These are phyloP conservation scores for Drosophila aff. DNA, from an alignment of 1,140 invertebrate species.

Conservation along the genomic window DNA sequence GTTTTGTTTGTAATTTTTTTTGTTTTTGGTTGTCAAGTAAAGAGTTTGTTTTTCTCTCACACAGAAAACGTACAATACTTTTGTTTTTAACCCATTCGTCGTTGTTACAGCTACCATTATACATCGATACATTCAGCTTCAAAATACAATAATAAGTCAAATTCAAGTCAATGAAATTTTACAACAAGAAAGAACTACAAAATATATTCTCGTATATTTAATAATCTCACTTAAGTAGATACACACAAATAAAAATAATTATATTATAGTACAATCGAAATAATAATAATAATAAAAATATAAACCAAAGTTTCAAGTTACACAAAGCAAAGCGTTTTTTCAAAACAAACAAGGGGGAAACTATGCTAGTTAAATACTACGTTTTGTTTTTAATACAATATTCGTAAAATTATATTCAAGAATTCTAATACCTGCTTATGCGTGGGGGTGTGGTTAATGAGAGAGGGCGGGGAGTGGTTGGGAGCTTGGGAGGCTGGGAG, in stretches of 20 bases:
- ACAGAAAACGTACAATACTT: constrained; percentile 81
- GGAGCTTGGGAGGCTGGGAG: background rate
- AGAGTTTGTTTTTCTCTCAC: constrained; percentile 68
- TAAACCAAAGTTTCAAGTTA: constrained; percentile 44
- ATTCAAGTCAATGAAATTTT: constrained; percentile 61
- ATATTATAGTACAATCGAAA: constrained; percentile 18
- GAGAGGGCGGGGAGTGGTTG: background rate
- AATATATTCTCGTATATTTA: constrained; percentile 51
- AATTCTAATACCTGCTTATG: constrained; percentile 66
- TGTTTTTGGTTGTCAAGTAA: constrained; percentile 79
- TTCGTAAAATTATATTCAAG: constrained; percentile 52
- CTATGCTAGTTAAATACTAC: constrained; percentile 56
- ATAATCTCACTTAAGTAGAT: constrained; percentile 81
- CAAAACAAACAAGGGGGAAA: constrained; percentile 62
- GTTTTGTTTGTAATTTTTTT: constrained; percentile 48
- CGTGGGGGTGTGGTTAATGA: constrained; percentile 36
- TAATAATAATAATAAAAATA: constrained; percentile 25
- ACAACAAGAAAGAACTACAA: constrained; percentile 74
- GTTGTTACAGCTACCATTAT: constrained; percentile 63
- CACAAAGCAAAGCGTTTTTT: constrained; percentile 63
- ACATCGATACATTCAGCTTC: constrained; percentile 52
- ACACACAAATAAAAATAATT: constrained; percentile 46
- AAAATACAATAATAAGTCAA: constrained; percentile 64
- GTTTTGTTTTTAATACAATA: constrained; percentile 49
- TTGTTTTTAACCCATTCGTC: constrained; percentile 42